phyloP scores from a whole-genome alignment of 2,797 vertebrate genomes.

The Fringilla coelebs region DNA sequence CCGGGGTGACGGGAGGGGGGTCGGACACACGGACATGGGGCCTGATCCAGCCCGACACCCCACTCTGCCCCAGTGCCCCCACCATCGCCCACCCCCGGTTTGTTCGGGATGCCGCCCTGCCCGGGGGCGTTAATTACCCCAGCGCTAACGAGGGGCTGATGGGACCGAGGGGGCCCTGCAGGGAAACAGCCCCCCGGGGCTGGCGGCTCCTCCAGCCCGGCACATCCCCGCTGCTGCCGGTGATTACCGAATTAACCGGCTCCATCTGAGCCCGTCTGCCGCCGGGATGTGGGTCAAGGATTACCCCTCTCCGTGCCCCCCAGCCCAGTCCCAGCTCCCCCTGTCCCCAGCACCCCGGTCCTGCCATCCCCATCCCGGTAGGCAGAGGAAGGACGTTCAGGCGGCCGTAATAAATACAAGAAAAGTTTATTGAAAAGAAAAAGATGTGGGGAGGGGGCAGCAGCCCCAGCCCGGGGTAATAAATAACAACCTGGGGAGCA shows the following conservation, averaged over 20 bases:
- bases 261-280: background rate
- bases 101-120: too few relatives aligned
- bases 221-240: background rate
- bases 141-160: background rate
- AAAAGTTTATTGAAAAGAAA: background rate
- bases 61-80: too few relatives aligned
- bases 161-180: fast-evolving
- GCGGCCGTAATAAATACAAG: background rate
- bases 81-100: background rate
- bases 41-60: fast-evolving
- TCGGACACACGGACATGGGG: background rate
- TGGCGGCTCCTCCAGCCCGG: background rate
- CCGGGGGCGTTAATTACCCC: background rate
- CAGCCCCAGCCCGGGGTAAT: background rate
- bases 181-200: background rate
- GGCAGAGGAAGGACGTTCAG: background rate
- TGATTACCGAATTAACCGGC: background rate
- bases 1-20: background rate
- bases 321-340: background rate
- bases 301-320: background rate
- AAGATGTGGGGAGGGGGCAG: background rate
- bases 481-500: slow-evolving; percentile 25
- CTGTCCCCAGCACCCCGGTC: background rate
- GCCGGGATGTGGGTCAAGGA: background rate
- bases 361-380: background rate